Conservation (phyloP, 2,888 invertebrate genomes). For the Synanthedon tipuliformis region DNA sequence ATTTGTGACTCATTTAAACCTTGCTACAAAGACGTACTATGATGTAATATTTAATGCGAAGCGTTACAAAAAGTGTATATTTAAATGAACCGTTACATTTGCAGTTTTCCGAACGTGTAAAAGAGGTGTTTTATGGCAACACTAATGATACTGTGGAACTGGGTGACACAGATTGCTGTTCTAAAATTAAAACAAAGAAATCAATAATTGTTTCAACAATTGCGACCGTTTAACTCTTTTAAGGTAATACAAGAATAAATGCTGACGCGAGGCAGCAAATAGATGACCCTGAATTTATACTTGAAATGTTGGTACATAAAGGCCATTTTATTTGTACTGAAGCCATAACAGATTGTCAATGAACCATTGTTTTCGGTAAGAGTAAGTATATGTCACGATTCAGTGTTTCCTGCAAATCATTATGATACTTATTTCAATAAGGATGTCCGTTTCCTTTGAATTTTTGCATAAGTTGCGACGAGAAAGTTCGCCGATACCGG, state of each 20-base stretch:
- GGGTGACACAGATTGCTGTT: not conserved
- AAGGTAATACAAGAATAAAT: not conserved
- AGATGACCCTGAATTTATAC: slow-evolving; percentile 1
- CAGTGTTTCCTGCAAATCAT: slow-evolving; percentile 41
- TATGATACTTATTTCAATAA: slow-evolving; percentile 29
- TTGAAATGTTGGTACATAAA: not conserved
- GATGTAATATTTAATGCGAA: no score
- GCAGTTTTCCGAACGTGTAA: not conserved
- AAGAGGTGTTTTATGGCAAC: not conserved
- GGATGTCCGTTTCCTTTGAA: slow-evolving; percentile 60
- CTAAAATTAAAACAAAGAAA: not conserved
- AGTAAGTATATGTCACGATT: slow-evolving; percentile 22
- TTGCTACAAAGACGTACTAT: no score
- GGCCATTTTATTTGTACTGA: slow-evolving; percentile 1
- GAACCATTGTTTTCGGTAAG: slow-evolving; percentile 34
- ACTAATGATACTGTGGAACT: not conserved
- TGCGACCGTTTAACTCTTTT: not conserved
- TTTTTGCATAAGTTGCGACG: slow-evolving; percentile 20
- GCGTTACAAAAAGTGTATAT: not conserved
- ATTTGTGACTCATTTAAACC: no score
- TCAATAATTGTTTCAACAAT: not conserved
- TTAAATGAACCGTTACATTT: not conserved
- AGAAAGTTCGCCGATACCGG: slow-evolving; percentile 22
- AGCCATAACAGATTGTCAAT: slow-evolving; percentile 20
- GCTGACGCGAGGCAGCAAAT: slow-evolving; percentile 1